Evolutionary conservation across 2,113 vertebrate genomes (phyloP).

Genomic region (Vimba vimba): DNA sequence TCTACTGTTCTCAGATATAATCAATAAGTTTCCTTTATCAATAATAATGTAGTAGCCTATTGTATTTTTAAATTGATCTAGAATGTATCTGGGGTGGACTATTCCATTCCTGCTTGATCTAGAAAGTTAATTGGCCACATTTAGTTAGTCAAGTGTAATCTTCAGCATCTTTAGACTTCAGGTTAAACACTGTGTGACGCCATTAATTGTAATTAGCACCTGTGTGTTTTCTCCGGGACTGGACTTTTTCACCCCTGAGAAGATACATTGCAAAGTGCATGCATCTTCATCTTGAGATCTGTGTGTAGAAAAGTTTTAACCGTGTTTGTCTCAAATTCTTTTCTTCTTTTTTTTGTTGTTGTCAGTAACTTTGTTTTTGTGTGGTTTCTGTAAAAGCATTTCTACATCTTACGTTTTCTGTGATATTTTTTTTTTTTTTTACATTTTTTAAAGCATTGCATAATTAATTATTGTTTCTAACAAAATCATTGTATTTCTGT

Average conservation of each 20-base stretch:
- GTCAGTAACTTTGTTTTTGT: conserved; percentile 14
- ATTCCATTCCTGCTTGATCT: conserved; percentile 52
- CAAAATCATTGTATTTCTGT: conserved; percentile 71
- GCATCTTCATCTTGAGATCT: conserved; percentile 22
- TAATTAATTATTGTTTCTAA: conserved; percentile 42
- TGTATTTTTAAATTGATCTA: conserved; percentile 17
- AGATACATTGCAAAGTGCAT: conserved; percentile 59
- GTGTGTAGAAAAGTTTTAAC: conserved; percentile 27
- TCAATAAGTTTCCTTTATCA: conserved; percentile 58
- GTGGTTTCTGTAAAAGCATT: background rate
- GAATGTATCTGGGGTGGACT: conserved; percentile 61
- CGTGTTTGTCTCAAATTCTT: background rate
- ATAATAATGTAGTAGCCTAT: conserved; percentile 40
- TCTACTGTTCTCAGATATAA: conserved; percentile 55
- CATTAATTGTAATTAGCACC: conserved; percentile 20
- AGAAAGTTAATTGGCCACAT: conserved; percentile 6
- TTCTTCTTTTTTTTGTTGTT: background rate
- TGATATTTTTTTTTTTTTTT: background rate
- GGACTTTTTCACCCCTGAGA: conserved; percentile 58
- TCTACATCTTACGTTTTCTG: background rate
- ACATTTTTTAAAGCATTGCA: background rate
- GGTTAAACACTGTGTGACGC: background rate
- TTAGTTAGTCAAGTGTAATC: background rate
- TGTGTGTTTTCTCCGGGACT: conserved; percentile 28
- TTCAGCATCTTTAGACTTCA: background rate